Evolutionary conservation across 2,888 invertebrate species (phyloP), one percentile per base, ranked within the genome.

Genomic region (Corythucha ciliata): DNA sequence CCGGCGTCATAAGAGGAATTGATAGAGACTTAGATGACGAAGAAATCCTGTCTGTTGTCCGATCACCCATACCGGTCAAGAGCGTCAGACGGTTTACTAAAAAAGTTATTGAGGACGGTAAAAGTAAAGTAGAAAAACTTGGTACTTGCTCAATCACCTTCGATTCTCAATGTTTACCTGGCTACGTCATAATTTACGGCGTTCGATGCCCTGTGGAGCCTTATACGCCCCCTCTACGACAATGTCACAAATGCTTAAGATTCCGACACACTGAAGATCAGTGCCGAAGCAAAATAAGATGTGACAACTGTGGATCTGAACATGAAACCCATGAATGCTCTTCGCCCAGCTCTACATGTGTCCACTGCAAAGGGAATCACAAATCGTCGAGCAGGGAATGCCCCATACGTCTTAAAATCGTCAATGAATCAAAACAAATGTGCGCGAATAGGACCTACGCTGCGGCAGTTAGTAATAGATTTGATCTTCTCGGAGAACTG

Each of bases 171-270:
- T 33, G 14, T 4, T 16, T 33, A 14, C 33, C 33, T 3, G 33
- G 18, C 14, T 3, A 14, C 33, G 33, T 33, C 3, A 16, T 18
- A 5, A 33, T 33, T 33, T 33, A 33, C 8, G 33, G 33, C 8
- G 18, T 14, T 7, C 18, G 18, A 16, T 33, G 33, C 8, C 4
- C 5, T 4, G 33, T 33, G 3, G 14, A 18, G 14, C 33, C 33
- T 7, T 33, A 5, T 33, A 33, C 18, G 5, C 33, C 33, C 3
- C 18, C 33, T 4, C 5, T 33, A 14, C 33, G 33, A 4, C 42
- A 42, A 22, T 42, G 42, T 42, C 10, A 16, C 8, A n/a, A 20
- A 20, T 42, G 42, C 24, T 42, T 42, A 22, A 24, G 42, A 20
- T 42, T 22, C 12, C 16, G 24, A 25, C 42, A 42, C 14, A n/a